Base-by-base conservation (phyloP, 2,797 vertebrate genomes). In the Podargus strigoides region DNA sequence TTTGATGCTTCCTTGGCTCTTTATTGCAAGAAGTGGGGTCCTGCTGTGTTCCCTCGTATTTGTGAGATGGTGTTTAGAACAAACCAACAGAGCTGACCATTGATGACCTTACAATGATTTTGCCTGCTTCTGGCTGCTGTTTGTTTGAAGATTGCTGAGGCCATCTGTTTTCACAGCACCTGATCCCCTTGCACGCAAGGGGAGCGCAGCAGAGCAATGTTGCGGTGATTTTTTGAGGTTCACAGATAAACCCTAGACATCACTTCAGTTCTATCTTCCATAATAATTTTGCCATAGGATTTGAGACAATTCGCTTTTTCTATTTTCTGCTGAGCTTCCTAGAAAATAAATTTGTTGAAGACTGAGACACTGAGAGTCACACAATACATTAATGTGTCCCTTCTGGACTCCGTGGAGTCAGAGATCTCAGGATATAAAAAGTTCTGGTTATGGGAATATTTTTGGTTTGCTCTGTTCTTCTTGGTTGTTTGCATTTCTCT, bases 401-500 rank as follows among this genome's bases (percentile, higher is more conserved):
- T 69, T 74, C 75, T 1, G 9, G 59, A 39, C 78, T 72, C 41
- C 0, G 12, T 28, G 15, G 63, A 93, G 83, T 64, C 77, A 32
- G 77, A 62, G 42, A 27, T 50, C 78, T 77, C 23, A 41, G 68
- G 68, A 59, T 90, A 87, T 49, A 82, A 87, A 82, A 92, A 74
- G 52, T 80, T 92, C 72, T 89, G 84, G 86, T 85, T 77, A 55
- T 64, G 86, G 80, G 94, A 95, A 69, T 95, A 70, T 85, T 94
- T 94, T 87, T 95, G 60, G 75, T 95, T 95, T 89, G 63, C 84
- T 87, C 72, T 32, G n/a, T 90, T 95, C 83, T 68, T 63, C 85
- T 83, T 62, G 52, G 49, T 80, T 95, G 93, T 90, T 96, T 93
- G 86, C 88, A 69, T 95, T 96, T 95, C 76, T 95, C 78, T 93